A percentile compares a stretch with the other conserved stretches of the same genome.
Conservation (phyloP, 1,140 invertebrate genomes). For the Nasonia giraulti region DNA sequence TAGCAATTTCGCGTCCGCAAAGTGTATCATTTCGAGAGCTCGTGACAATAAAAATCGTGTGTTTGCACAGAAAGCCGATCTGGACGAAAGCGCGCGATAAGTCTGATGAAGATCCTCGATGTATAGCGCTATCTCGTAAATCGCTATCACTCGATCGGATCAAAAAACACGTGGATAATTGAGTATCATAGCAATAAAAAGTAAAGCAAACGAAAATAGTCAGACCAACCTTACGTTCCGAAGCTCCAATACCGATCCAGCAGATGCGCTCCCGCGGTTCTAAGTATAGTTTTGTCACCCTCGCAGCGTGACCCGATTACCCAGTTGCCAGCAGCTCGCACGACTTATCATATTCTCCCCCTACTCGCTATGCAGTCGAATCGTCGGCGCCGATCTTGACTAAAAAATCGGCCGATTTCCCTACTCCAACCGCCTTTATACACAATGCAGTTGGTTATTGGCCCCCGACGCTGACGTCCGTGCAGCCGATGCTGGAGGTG, state of each 20-base stretch:
- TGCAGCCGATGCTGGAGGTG: slow-evolving; percentile 32
- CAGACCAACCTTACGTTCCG: not conserved
- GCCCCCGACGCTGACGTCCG: not conserved
- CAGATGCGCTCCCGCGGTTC: not conserved
- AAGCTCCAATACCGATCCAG: not conserved
- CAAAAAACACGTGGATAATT: not conserved
- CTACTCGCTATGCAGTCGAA: not conserved
- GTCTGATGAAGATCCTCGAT: too few species aligned
- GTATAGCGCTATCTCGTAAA: too few species aligned
- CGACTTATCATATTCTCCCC: slow-evolving; percentile 7
- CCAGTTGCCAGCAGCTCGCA: not conserved
- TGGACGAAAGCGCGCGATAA: too few species aligned
- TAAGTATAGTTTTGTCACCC: slow-evolving; percentile 16
- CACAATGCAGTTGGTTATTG: not conserved
- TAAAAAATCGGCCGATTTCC: not conserved
- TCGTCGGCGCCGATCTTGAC: not conserved
- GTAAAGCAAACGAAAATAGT: not conserved
- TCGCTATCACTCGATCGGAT: too few species aligned
- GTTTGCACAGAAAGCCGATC: too few species aligned
- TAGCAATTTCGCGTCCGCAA: too few species aligned
- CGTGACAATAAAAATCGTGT: too few species aligned
- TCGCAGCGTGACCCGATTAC: slow-evolving; percentile 32
- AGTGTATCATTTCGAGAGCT: too few species aligned
- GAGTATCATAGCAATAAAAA: not conserved
- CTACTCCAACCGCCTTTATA: not conserved